These are phyloP conservation scores for Cettia cetti DNA, from an alignment of 2,113 vertebrate species.

Conservation along the genomic window DNA sequence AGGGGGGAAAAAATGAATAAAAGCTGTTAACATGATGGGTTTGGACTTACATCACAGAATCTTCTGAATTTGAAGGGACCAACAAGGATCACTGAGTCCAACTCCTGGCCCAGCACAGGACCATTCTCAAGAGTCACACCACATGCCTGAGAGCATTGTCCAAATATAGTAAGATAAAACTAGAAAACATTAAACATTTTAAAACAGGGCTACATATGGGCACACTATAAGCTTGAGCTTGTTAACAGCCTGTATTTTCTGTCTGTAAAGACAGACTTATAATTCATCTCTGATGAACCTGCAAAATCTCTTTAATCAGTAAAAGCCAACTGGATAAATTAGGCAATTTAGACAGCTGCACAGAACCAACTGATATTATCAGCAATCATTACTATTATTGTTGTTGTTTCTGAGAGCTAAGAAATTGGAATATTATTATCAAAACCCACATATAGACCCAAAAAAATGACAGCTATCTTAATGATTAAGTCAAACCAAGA, in stretches of 20 bases:
- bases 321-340: conserved; percentile 16
- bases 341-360: conserved; percentile 4
- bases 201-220: neutral
- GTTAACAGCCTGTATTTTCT: neutral
- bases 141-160: neutral
- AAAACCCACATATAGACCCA: neutral
- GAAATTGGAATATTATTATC: neutral
- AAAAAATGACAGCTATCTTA: neutral
- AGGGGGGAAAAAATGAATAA: neutral
- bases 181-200: neutral
- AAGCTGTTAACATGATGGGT: neutral
- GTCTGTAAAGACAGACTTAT: neutral
- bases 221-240: neutral
- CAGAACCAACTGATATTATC: neutral
- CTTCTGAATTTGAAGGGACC: neutral
- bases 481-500: neutral
- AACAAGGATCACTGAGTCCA: neutral
- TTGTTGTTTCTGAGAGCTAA: neutral
- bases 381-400: neutral
- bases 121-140: neutral
- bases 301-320: conserved; percentile 13
- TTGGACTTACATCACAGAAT: neutral
- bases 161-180: neutral
- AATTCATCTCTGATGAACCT: conserved; percentile 36
- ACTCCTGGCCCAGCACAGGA: neutral